Percentiles rank a stretch among this genome's conserved stretches.
phyloP scores from a whole-genome alignment of 2,888 invertebrate species.

The Phymatocera aterrima region DNA sequence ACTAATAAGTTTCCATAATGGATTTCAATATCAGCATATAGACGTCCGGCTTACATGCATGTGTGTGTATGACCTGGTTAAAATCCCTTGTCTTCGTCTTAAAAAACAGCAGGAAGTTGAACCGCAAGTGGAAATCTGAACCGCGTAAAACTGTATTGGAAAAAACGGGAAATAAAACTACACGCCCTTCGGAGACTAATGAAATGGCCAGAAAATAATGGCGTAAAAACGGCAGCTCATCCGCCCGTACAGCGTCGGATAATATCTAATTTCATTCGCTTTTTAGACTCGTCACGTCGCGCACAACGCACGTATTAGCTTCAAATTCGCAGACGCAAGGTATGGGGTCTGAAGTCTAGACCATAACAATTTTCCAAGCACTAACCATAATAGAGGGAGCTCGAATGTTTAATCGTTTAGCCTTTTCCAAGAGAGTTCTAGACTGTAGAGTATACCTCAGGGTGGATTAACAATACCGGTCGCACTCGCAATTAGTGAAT shows the following conservation, averaged over 20 bases:
- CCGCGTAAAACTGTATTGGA: no score
- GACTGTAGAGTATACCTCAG: not conserved
- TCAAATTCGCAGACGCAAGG: not conserved
- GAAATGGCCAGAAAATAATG: no score
- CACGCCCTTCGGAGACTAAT: no score
- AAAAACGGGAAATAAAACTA: no score
- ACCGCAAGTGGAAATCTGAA: no score
- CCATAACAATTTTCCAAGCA: not conserved
- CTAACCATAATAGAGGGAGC: not conserved
- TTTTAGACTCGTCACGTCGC: not conserved
- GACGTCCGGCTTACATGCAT: not conserved
- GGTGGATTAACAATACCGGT: not conserved
- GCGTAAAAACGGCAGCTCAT: no score
- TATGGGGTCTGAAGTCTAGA: no score
- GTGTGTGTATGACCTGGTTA: no score
- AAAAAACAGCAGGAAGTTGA: no score
- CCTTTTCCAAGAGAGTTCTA: not conserved
- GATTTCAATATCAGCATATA: not conserved
- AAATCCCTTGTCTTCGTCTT: no score
- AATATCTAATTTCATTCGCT: no score
- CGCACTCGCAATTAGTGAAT: slow-evolving; percentile 10
- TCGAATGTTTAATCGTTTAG: not conserved
- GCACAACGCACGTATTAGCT: not conserved
- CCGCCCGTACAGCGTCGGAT: no score
- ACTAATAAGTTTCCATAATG: slow-evolving; percentile 7